These are phyloP conservation scores for Eupithecia centaureata DNA, from an alignment of 2,888 invertebrate species.

Conservation along the genomic window DNA sequence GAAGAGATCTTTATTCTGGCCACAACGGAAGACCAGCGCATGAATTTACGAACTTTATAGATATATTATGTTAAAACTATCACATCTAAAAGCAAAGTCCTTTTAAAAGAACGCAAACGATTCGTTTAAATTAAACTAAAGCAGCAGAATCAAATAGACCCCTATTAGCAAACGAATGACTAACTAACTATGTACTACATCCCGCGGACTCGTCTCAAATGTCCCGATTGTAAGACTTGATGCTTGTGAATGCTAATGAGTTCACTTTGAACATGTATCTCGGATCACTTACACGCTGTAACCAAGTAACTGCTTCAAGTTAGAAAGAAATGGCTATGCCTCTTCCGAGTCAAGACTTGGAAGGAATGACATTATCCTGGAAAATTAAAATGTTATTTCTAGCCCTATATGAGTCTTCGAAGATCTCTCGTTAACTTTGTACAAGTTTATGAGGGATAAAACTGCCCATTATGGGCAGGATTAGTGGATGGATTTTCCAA, in stretches of 20 bases:
- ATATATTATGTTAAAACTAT: neutral
- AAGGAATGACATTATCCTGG: neutral
- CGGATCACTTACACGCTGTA: conserved; percentile 21
- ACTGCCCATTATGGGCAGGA: too few relatives aligned
- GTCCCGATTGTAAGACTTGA: conserved; percentile 35
- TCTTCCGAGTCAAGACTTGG: neutral
- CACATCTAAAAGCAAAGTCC: neutral
- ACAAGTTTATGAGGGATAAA: too few relatives aligned
- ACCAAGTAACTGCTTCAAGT: neutral
- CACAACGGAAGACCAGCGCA: neutral
- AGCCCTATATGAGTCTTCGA: too few relatives aligned
- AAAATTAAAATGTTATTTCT: neutral
- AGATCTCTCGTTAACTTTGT: too few relatives aligned
- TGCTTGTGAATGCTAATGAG: conserved; percentile 36
- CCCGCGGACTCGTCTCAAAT: conserved; percentile 8
- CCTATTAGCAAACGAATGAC: conserved; percentile 11
- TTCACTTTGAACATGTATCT: conserved; percentile 36
- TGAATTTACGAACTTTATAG: neutral
- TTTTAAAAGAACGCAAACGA: neutral
- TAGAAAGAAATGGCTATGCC: neutral
- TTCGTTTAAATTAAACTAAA: neutral
- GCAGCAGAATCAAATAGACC: conserved; percentile 2
- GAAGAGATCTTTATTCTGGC: neutral
- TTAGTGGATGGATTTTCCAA: too few relatives aligned
- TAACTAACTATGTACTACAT: conserved; percentile 11